Evolutionary conservation across 2,113 vertebrate species (phyloP), one percentile per base, ranked within the genome.

Genomic region (Lethenteron reissneri): DNA sequence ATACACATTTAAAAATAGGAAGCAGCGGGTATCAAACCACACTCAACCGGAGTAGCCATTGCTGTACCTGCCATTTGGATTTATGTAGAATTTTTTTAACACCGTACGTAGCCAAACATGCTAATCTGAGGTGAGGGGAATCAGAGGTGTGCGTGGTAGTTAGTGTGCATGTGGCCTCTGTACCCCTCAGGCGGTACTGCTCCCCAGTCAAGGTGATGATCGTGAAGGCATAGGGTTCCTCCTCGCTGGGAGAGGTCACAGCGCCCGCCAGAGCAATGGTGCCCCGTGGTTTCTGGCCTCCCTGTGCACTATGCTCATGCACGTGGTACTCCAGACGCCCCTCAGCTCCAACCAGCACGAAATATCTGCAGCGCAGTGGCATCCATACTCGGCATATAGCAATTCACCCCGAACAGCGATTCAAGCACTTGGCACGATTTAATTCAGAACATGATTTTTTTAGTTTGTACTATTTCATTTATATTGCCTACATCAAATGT

Each of bases 261-360:
- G 94, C 94, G 14, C 94, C 94, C 0, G 88, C 92, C 70, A 99
- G 81, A 68, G 90, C 88, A 21, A 97, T 81, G 56, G 85, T 95
- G 10, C 92, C 94, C n/a, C 92, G 83, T 69, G 92, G 87, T 78
- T 99, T 99, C 74, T 92, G 88, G 17, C 83, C 81, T 73, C 86
- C 81, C 41, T 41, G 64, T 68, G n/a, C 64, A 0, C 84, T 92
- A 80, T 97, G 94, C 76, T 99, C 94, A 58, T 89, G 96, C 73
- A 99, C 89, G 77, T 97, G 97, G 77, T 99, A 99, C 79, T 99
- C 94, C 82, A 99, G 76, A n/a, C 92, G 72, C 60, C 94, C 94
- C 25, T 86, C 85, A 72, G 95, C 92, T 15, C 97, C 95, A 80
- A 97, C 95, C 72, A 99, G 80, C 71, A 97, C 91, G 78, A 99